Conservation (phyloP, 2,888 invertebrate genomes). For the Pandemis heparana region DNA sequence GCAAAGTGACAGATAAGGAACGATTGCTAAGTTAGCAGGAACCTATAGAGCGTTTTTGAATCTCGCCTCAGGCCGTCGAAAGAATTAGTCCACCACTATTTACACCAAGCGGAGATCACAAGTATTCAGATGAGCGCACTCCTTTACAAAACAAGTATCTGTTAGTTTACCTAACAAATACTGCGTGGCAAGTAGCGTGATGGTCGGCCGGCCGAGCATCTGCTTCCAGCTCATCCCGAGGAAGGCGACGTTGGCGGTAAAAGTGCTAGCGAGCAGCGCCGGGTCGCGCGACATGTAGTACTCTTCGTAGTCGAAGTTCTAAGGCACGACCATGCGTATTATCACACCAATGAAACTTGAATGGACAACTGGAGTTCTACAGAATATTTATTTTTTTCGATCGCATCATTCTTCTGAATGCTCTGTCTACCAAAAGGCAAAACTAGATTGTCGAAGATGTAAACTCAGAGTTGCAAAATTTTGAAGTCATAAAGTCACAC, state of each 20-base stretch:
- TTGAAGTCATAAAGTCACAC: too few species aligned
- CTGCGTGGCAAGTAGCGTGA: conserved; percentile 95
- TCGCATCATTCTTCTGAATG: not conserved
- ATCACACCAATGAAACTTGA: not conserved
- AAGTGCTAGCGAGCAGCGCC: conserved; percentile 96
- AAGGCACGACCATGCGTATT: conserved; percentile 76
- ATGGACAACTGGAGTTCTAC: not conserved
- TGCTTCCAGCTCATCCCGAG: conserved; percentile 98
- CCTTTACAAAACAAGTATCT: conserved; percentile 11
- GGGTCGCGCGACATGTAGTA: conserved; percentile 99
- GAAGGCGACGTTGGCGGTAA: conserved; percentile 97
- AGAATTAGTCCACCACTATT: not conserved
- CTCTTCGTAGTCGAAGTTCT: conserved; percentile 96
- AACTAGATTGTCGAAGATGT: too few species aligned
- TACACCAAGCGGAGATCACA: not conserved
- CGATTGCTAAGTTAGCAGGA: too few species aligned
- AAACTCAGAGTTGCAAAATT: too few species aligned
- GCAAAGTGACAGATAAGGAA: too few species aligned
- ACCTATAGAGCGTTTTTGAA: too few species aligned
- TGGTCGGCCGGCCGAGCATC: conserved; percentile 98
- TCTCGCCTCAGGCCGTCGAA: not conserved
- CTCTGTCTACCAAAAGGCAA: too few species aligned
- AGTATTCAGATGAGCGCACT: not conserved
- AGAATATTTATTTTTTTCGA: not conserved
- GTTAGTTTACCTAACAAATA: conserved; percentile 91